Conservation (phyloP, 53 echinoderm and acorn worm genomes). For the Astropecten irregularis region DNA sequence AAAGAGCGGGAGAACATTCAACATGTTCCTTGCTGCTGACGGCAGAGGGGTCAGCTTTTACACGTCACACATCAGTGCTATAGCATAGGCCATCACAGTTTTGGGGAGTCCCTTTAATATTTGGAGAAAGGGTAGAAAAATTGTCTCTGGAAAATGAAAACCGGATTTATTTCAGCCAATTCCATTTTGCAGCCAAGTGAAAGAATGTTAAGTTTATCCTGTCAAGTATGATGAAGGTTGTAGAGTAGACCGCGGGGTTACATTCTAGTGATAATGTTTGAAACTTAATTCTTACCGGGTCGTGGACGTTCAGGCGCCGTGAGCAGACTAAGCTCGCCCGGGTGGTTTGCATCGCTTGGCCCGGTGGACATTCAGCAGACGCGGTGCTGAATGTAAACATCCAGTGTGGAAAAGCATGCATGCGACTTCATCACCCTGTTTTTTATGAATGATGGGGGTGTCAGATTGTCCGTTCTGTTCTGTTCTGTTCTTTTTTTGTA, state of each 20-base stretch:
- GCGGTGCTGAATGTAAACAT: slow-evolving; percentile 32
- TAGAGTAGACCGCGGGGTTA: not conserved
- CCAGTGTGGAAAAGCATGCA: not conserved
- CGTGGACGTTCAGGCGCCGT: not conserved
- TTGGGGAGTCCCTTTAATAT: too few species aligned
- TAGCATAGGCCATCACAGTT: too few species aligned
- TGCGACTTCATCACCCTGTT: not conserved
- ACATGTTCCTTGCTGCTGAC: too few species aligned
- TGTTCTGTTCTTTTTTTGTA: not conserved
- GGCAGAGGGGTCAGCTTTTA: too few species aligned
- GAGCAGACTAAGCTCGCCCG: slow-evolving; percentile 27
- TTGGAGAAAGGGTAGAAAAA: too few species aligned
- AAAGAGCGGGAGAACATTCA: too few species aligned
- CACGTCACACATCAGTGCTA: too few species aligned
- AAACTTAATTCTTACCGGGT: not conserved
- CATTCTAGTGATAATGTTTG: not conserved
- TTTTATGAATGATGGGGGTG: not conserved
- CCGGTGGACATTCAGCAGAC: slow-evolving; percentile 41
- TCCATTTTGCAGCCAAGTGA: too few species aligned
- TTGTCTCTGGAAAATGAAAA: too few species aligned
- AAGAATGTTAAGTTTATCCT: slow-evolving; percentile 6
- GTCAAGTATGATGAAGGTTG: not conserved
- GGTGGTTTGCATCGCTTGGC: slow-evolving; percentile 10
- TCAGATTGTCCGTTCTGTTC: not conserved
- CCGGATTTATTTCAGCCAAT: too few species aligned